Base-by-base conservation (phyloP, 2,797 vertebrate genomes). In the Sebastes alutus region DNA sequence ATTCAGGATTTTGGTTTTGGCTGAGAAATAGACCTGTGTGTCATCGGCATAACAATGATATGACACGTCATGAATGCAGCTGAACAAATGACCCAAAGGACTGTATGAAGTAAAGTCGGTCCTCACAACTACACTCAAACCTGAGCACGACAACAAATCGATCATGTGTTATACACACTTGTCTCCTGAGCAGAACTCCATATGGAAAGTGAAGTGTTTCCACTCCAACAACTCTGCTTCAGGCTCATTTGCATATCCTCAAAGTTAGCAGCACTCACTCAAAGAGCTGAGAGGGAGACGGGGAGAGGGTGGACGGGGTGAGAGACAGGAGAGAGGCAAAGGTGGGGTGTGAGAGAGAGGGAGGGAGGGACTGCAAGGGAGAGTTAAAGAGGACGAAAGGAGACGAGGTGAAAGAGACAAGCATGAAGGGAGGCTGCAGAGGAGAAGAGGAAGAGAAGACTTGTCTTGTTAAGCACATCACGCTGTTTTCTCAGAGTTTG, bases 381-480 rank as follows among this genome's bases (percentile, higher is more conserved):
- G 61, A 49, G 73, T 80, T 71, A 63, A 72, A 68, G 30, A 70
- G 12, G 29, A 61, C 3, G 6, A 1, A 27, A 23, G 22, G 56
- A 69, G 67, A 67, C 0, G 49, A 12, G 38, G 49, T 70, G 60
- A 70, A 56, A 59, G 56, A 68, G 78, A 77, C 52, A 7, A 29
- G 30, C 30, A 2, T 7, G 49, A 38, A 8, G 78, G 49, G n/a
- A 32, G 29, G 68, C 2, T 52, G 23, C 10, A 29, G 75, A 27
- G 58, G 9, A 5, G n/a, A 4, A 35, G 65, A 52, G 32, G 49
- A 20, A 30, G 52, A 66, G 10, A 42, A 23, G 49, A 20, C 77
- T 75, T 2, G 71, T 80, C 80, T 83, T 67, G 42, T 79, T 70
- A 79, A 64, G 63, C 32, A 14, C 84, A 70, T 83, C 69, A 42